A percentile compares a stretch with the other conserved stretches of the same genome.
Conservation (phyloP, 2,888 invertebrate species). For the Acanthoscelides obtectus region DNA sequence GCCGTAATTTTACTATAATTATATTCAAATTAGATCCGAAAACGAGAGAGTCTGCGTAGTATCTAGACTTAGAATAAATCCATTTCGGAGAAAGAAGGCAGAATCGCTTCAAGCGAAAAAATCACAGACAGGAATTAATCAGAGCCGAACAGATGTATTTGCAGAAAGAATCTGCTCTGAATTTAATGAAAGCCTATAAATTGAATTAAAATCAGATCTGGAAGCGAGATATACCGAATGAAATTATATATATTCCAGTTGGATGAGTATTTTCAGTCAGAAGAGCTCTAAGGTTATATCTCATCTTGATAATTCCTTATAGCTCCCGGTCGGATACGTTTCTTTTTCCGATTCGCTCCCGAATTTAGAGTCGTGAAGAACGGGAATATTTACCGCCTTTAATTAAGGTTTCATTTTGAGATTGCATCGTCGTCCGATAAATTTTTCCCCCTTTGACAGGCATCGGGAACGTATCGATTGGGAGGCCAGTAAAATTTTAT, state of each 20-base stretch:
- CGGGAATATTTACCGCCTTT: neutral
- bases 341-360: neutral
- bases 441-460: neutral
- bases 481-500: too few species aligned
- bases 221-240: slow-evolving; percentile 20
- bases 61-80: too few species aligned
- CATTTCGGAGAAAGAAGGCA: too few species aligned
- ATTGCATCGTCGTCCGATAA: neutral
- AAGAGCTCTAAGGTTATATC: slow-evolving; percentile 12
- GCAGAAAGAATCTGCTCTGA: slow-evolving; percentile 22
- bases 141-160: neutral
- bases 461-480: too few species aligned
- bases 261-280: slow-evolving; percentile 24
- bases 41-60: too few species aligned
- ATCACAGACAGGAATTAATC: neutral
- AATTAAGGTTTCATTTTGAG: neutral
- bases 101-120: neutral
- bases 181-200: slow-evolving; percentile 33
- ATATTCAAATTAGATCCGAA: too few species aligned
- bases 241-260: slow-evolving; percentile 36
- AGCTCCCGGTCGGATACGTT: neutral
- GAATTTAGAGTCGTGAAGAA: neutral
- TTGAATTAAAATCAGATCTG: slow-evolving; percentile 38
- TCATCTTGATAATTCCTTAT: slow-evolving; percentile 1
- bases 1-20: too few species aligned